Conservation (phyloP, 2,888 invertebrate genomes). For the Drosophila ustulata region DNA sequence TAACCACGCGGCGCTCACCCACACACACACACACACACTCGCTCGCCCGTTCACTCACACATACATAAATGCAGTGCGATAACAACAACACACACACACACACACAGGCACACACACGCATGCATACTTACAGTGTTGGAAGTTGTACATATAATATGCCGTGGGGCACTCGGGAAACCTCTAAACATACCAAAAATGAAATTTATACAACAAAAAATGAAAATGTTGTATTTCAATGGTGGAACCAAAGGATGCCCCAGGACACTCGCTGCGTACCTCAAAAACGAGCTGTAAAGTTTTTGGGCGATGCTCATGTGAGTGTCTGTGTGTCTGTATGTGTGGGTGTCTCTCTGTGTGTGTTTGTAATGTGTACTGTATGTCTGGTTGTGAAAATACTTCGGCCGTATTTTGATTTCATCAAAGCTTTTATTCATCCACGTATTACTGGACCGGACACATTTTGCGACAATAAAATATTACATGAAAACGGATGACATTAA, state of each 20-base stretch:
- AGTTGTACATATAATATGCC: slow-evolving; percentile 79
- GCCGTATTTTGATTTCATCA: slow-evolving; percentile 80
- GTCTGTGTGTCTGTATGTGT: slow-evolving; percentile 19
- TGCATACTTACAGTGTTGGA: slow-evolving; percentile 76
- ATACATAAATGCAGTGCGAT: slow-evolving; percentile 79
- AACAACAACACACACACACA: slow-evolving; percentile 45
- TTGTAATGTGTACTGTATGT: slow-evolving; percentile 15
- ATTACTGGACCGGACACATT: slow-evolving; percentile 71
- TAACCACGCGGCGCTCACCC: slow-evolving; percentile 59
- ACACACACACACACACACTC: slow-evolving; percentile 25
- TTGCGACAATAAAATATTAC: slow-evolving; percentile 60
- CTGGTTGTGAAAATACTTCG: slow-evolving; percentile 71
- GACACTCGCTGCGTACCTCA: slow-evolving; percentile 73
- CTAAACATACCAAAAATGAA: slow-evolving; percentile 81
- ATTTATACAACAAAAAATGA: slow-evolving; percentile 73
- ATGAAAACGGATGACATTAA: slow-evolving; percentile 51
- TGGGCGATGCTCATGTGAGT: slow-evolving; percentile 26
- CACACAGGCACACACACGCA: slow-evolving; percentile 19
- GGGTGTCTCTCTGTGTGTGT: slow-evolving; percentile 11
- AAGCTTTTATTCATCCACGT: slow-evolving; percentile 62
- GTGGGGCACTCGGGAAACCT: slow-evolving; percentile 67
- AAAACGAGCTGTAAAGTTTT: slow-evolving; percentile 80
- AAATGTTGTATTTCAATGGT: slow-evolving; percentile 58
- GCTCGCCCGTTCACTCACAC: slow-evolving; percentile 20
- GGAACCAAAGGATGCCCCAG: slow-evolving; percentile 70